Conservation (phyloP, 2,888 invertebrate species). For the Salticus scenicus region DNA sequence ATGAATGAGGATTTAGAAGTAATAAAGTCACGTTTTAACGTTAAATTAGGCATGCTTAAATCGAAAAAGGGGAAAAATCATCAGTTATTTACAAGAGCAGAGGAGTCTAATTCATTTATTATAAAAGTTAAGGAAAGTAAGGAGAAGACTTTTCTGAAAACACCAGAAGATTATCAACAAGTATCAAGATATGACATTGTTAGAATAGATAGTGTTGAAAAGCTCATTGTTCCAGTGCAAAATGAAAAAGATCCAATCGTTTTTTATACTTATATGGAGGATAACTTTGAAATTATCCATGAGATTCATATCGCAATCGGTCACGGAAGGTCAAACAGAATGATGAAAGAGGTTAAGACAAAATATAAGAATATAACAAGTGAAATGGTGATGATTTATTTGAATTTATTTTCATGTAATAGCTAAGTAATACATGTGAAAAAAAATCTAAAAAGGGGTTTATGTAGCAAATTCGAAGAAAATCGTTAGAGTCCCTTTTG, state of each 20-base stretch:
- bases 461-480: too few relatives aligned
- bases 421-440: too few relatives aligned
- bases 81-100: slow-evolving; percentile 28
- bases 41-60: slow-evolving; percentile 17
- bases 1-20: slow-evolving; percentile 23
- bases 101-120: not conserved
- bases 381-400: slow-evolving; percentile 7
- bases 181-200: slow-evolving; percentile 36
- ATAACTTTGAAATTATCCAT: slow-evolving; percentile 32
- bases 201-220: slow-evolving; percentile 24
- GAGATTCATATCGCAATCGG: slow-evolving; percentile 26
- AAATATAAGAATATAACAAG: slow-evolving; percentile 27
- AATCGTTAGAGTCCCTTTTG: too few relatives aligned
- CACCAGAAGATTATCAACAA: slow-evolving; percentile 23
- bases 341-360: not conserved
- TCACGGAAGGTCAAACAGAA: slow-evolving; percentile 17
- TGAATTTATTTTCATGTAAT: too few relatives aligned
- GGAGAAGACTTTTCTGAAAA: not conserved
- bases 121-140: slow-evolving; percentile 19
- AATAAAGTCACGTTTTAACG: slow-evolving; percentile 22
- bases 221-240: slow-evolving; percentile 5
- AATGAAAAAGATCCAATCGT: slow-evolving; percentile 11
- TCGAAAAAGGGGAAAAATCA: slow-evolving; percentile 12
- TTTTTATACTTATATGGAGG: slow-evolving; percentile 29
- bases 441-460: too few relatives aligned